Evolutionary conservation across 2,888 invertebrate genomes (phyloP).

Genomic region (Agapetus fuscipes): DNA sequence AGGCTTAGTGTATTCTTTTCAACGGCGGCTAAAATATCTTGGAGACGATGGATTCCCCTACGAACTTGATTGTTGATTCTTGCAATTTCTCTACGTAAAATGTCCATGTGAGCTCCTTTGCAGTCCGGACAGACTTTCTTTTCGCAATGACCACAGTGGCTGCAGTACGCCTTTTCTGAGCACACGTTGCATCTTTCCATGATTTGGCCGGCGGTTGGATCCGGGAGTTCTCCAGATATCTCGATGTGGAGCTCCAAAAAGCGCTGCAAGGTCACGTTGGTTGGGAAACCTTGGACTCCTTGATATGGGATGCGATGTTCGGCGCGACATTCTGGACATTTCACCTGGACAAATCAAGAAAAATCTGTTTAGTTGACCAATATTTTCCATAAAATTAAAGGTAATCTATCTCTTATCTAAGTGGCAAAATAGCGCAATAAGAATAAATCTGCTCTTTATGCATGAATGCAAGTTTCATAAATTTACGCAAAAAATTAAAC

Average conservation of each 20-base stretch:
- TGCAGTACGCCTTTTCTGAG: slow-evolving; percentile 84
- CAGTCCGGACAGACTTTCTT: slow-evolving; percentile 96
- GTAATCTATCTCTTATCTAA: too few species aligned
- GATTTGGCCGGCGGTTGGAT: slow-evolving; percentile 82
- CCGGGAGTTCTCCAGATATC: slow-evolving; percentile 84
- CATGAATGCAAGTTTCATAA: too few species aligned
- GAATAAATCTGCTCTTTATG: too few species aligned
- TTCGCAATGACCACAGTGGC: slow-evolving; percentile 90
- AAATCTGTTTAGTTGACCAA: too few species aligned
- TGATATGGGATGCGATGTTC: slow-evolving; percentile 95
- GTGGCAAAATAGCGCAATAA: too few species aligned
- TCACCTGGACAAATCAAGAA: slow-evolving; percentile 52
- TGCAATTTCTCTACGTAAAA: slow-evolving; percentile 81
- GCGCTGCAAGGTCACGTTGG: slow-evolving; percentile 90
- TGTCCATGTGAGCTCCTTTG: slow-evolving; percentile 93
- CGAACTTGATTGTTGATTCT: slow-evolving; percentile 84
- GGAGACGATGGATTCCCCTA: slow-evolving; percentile 78
- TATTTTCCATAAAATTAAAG: too few species aligned
- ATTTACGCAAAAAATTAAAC: too few species aligned
- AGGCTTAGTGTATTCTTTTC: slow-evolving; percentile 84
- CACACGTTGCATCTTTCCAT: slow-evolving; percentile 93
- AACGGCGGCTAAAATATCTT: slow-evolving; percentile 73
- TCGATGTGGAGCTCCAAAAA: slow-evolving; percentile 91
- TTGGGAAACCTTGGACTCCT: slow-evolving; percentile 90
- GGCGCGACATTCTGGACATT: slow-evolving; percentile 96